Evolutionary conservation across 2,888 invertebrate genomes (phyloP).

Genomic region (Phyto melanocephala): DNA sequence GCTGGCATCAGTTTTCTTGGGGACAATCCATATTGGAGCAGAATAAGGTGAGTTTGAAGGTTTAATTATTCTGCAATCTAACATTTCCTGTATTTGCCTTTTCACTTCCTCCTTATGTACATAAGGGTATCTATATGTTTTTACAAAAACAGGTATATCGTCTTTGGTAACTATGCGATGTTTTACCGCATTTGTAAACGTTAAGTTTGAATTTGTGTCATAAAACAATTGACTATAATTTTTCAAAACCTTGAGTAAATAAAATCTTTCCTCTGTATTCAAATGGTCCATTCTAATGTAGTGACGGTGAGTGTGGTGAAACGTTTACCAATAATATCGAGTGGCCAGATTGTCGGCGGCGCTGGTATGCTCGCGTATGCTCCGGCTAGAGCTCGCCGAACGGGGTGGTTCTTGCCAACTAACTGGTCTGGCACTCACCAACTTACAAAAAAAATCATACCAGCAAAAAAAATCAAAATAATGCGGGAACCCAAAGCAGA

Average conservation of each 20-base stretch:
- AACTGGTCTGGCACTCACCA: no score
- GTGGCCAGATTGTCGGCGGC: no score
- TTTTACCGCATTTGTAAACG: slow-evolving; percentile 31
- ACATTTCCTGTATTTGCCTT: slow-evolving; percentile 43
- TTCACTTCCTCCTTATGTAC: slow-evolving; percentile 32
- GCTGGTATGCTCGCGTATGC: no score
- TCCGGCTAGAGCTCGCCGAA: no score
- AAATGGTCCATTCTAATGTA: background rate
- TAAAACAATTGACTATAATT: slow-evolving; percentile 3
- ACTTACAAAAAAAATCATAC: no score
- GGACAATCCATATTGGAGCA: slow-evolving; percentile 31
- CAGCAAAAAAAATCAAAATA: no score
- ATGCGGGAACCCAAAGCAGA: no score
- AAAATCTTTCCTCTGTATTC: slow-evolving; percentile 13
- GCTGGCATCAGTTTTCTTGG: slow-evolving; percentile 25
- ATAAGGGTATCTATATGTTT: slow-evolving; percentile 35
- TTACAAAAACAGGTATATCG: slow-evolving; percentile 16
- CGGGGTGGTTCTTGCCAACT: no score
- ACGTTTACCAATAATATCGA: no score
- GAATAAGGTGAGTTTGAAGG: slow-evolving; percentile 19
- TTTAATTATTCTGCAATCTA: slow-evolving; percentile 22
- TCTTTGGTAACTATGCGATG: slow-evolving; percentile 22
- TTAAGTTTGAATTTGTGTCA: background rate
- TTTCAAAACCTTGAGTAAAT: background rate
- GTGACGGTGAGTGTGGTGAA: no score